Base-by-base conservation (phyloP, 2,888 invertebrate species). In the Eupeodes luniger region DNA sequence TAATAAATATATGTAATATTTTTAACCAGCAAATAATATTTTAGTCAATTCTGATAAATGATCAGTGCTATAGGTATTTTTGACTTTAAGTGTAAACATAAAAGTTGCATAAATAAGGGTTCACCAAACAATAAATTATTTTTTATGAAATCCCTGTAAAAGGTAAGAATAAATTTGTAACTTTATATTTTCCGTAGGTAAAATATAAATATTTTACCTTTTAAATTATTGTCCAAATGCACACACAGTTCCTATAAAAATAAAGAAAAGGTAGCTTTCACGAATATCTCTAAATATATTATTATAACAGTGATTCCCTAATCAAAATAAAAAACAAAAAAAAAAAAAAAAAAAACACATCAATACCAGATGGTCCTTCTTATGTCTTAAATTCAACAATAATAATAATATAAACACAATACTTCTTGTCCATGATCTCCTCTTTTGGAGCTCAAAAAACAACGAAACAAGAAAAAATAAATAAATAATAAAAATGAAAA, bases 401-500 rank as follows among this genome's bases (percentile, higher is more conserved):
- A 55, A 70, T 55, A 69, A 69, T 69, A 55, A 70, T 70, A 70
- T 70, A 55, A 70, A 55, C 55, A 70, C 70, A 70, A 55, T 70
- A 70, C 70, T 34, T 44, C 51, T 70, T 70, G 55, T 44, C 55
- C 70, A 70, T 70, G 70, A 70, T 70, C 40, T 55, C 40, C 19
- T 49, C 10, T 16, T 49, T 55, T 40, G 40, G 40, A 70, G 19
- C 4, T 19, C 4, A 19, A 10, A 19, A 12, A 61, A 59, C 14
- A 14, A 4, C 14, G 36, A 40, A 36, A 36, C 12, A 27, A 12
- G 36, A 44, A 40, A 44, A 44, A 44, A 3, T 1, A 64, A 64
- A 44, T 27, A 59, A 66, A 66, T 49, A 66, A 59, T 72, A 72
- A 72, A 72, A 72, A 72, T 59, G 47, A 57, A 74, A 84, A 84